phyloP scores from a whole-genome alignment of 1,140 invertebrate genomes.

The Lepidotrigona ventralis region DNA sequence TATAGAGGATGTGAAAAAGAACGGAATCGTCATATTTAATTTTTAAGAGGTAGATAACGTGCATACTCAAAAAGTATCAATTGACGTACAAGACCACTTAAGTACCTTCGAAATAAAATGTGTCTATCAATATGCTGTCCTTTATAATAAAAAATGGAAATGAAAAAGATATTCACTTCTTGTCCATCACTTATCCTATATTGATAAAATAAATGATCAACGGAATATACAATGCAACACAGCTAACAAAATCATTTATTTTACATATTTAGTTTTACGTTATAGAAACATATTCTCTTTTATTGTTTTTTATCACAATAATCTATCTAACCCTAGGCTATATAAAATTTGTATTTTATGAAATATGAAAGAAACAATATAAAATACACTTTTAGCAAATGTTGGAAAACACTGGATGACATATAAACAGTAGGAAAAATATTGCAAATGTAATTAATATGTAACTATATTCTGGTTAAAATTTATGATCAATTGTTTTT shows the following conservation, averaged over 20 bases:
- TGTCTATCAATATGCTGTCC: constrained; percentile 54
- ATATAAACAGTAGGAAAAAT: not conserved
- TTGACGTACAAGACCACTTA: constrained; percentile 45
- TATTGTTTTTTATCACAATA: constrained; percentile 51
- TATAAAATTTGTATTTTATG: constrained; percentile 38
- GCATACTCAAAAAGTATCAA: constrained; percentile 13
- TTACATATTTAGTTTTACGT: not conserved
- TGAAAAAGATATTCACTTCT: not conserved
- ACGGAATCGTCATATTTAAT: constrained; percentile 22
- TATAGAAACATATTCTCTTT: constrained; percentile 15
- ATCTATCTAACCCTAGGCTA: constrained; percentile 39
- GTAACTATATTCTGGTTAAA: not conserved
- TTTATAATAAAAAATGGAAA: constrained; percentile 55
- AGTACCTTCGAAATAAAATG: constrained; percentile 35
- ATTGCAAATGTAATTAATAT: not conserved
- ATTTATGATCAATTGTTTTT: not conserved
- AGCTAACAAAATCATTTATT: constrained; percentile 28
- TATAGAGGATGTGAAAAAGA: constrained; percentile 15
- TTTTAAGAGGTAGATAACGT: constrained; percentile 27
- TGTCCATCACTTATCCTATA: not conserved
- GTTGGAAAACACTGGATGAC: not conserved
- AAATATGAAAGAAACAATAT: constrained; percentile 21
- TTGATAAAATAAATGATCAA: not conserved
- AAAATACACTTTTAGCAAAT: constrained; percentile 37
- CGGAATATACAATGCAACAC: not conserved